Evolutionary conservation across 2,113 vertebrate genomes (phyloP).

Genomic region (Sitta europaea): DNA sequence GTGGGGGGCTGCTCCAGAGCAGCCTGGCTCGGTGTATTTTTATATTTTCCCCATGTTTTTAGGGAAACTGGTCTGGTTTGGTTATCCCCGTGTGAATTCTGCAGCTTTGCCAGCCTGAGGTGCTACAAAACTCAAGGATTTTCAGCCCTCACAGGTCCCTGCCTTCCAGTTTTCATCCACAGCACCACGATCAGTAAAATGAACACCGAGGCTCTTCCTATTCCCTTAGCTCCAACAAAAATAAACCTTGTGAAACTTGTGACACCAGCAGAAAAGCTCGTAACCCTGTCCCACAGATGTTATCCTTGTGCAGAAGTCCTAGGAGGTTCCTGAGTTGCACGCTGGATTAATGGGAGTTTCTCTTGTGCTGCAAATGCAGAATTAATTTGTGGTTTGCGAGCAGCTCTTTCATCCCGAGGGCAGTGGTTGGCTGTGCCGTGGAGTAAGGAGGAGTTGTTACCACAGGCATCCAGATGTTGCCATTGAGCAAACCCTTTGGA

Average conservation of each 20-base stretch:
- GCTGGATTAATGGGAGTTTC: background rate
- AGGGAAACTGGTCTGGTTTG: background rate
- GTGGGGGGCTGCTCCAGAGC: constrained; percentile 23
- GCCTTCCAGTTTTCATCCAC: background rate
- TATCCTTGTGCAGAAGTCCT: constrained; percentile 2
- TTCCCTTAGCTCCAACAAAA: background rate
- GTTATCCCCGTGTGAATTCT: background rate
- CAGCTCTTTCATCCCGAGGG: constrained; percentile 28
- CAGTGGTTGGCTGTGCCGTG: background rate
- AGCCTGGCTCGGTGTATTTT: accelerated
- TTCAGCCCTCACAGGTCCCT: background rate
- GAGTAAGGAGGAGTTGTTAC: background rate
- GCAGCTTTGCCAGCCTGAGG: background rate
- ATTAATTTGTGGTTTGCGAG: constrained; percentile 44
- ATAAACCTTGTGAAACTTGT: background rate
- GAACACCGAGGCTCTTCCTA: background rate
- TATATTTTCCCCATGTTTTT: accelerated
- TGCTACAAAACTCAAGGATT: background rate
- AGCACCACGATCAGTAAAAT: background rate
- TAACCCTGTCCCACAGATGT: constrained; percentile 17
- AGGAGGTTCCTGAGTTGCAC: background rate
- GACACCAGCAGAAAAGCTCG: background rate
- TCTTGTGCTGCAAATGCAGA: constrained; percentile 27
- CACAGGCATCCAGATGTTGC: constrained; percentile 46
- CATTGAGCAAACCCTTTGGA: background rate